These are phyloP conservation scores for Nestor notabilis DNA, from an alignment of 2,113 vertebrate species.

Conservation along the genomic window DNA sequence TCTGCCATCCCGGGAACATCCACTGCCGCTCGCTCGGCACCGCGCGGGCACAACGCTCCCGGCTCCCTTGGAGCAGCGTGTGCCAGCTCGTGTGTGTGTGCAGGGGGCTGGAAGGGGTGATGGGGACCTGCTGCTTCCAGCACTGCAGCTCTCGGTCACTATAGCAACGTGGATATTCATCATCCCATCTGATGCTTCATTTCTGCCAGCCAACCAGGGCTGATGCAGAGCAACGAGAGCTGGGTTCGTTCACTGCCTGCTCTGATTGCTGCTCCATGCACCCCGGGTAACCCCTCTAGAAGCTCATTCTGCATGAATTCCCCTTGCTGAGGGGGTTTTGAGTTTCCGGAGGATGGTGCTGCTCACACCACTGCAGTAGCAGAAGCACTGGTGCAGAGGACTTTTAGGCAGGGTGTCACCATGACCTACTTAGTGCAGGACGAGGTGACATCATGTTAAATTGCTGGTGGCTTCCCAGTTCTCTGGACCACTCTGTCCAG, in stretches of 20 bases:
- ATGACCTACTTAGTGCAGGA: not conserved
- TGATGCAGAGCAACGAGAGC: not conserved
- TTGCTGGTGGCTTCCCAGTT: not conserved
- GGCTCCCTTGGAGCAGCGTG: not conserved
- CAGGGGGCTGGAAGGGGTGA: not conserved
- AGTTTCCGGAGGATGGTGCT: accelerated
- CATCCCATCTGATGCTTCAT: conserved; percentile 81
- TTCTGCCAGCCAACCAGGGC: conserved; percentile 25
- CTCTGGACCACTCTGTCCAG: not conserved
- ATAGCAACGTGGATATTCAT: conserved; percentile 80
- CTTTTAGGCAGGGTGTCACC: not conserved
- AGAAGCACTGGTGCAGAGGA: not conserved
- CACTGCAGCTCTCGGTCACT: conserved; percentile 65
- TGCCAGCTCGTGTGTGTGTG: not conserved
- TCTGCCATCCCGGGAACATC: not conserved
- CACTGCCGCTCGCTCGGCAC: not conserved
- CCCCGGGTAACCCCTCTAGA: not conserved
- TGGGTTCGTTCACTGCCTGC: not conserved
- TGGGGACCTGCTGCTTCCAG: conserved; percentile 25
- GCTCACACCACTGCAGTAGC: accelerated
- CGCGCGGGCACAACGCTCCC: not conserved
- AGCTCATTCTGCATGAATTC: not conserved
- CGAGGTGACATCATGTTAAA: not conserved
- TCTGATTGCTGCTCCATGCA: not conserved
- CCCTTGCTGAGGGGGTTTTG: not conserved